These are phyloP conservation scores for Acrossocheilus wenchowensis DNA, from an alignment of 2,797 vertebrate genomes.

Conservation along the genomic window DNA sequence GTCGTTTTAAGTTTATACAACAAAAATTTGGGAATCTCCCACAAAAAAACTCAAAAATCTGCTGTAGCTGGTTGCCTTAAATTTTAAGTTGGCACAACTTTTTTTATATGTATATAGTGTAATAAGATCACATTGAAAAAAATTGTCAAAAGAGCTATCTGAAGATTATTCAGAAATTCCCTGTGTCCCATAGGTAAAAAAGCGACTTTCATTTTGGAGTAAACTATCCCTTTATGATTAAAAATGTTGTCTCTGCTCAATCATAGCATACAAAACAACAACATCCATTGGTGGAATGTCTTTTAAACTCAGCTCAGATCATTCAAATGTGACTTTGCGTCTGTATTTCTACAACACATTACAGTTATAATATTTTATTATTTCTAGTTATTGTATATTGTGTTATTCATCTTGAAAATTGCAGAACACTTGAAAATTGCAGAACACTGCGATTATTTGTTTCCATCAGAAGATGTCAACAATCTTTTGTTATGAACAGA, in stretches of 20 bases:
- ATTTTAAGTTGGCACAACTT: too few species aligned
- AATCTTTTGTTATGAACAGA: slow-evolving; percentile 13
- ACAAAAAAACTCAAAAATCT: too few species aligned
- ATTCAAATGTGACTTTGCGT: neutral
- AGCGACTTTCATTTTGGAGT: neutral
- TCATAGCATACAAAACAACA: neutral
- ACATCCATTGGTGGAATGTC: neutral
- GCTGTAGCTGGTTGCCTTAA: too few species aligned
- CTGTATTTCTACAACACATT: neutral
- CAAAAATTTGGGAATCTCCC: too few species aligned
- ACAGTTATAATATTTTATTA: neutral
- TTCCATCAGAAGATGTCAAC: neutral
- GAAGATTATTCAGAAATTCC: neutral
- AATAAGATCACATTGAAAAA: neutral
- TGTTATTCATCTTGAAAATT: neutral
- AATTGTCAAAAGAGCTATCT: neutral
- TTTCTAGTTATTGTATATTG: neutral
- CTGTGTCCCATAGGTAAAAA: neutral
- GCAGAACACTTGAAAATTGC: neutral
- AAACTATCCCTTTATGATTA: neutral
- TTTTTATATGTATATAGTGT: too few species aligned
- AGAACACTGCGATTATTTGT: neutral
- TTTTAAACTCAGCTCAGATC: neutral
- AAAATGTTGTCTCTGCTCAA: neutral
- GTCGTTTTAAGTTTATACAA: too few species aligned